Conservation (phyloP, 2,888 invertebrate genomes). For the Molanna angustata region DNA sequence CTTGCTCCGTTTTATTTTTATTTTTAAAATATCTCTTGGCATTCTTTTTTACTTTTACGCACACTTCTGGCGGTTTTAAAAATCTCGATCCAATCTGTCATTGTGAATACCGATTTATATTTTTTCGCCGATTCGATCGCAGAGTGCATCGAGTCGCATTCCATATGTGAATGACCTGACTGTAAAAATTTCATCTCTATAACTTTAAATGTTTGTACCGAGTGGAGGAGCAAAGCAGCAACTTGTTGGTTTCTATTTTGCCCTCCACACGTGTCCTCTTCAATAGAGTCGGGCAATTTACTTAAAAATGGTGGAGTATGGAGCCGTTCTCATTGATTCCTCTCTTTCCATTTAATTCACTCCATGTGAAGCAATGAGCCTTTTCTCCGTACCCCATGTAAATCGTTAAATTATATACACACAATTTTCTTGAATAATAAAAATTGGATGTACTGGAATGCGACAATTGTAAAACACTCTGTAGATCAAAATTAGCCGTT, state of each 20-base stretch:
- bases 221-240: not conserved
- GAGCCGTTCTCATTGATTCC: not conserved
- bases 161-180: conserved; percentile 16
- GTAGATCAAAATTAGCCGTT: not conserved
- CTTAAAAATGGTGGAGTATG: not conserved
- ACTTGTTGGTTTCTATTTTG: conserved; percentile 7
- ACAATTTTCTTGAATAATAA: conserved; percentile 1
- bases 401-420: conserved; percentile 2
- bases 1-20: not conserved
- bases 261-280: conserved; percentile 9
- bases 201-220: not conserved
- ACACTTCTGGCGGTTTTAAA: not conserved
- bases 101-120: not conserved
- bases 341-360: not conserved
- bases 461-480: not conserved
- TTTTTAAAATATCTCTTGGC: not conserved
- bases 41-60: not conserved
- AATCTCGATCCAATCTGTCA: not conserved
- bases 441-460: not conserved
- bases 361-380: conserved; percentile 7
- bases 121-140: conserved; percentile 5
- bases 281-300: not conserved
- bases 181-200: conserved; percentile 7
- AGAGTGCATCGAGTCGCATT: conserved; percentile 13
- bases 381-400: not conserved